phyloP scores from a whole-genome alignment of 2,888 invertebrate species.

The Glyphotaelius pellucidus region DNA sequence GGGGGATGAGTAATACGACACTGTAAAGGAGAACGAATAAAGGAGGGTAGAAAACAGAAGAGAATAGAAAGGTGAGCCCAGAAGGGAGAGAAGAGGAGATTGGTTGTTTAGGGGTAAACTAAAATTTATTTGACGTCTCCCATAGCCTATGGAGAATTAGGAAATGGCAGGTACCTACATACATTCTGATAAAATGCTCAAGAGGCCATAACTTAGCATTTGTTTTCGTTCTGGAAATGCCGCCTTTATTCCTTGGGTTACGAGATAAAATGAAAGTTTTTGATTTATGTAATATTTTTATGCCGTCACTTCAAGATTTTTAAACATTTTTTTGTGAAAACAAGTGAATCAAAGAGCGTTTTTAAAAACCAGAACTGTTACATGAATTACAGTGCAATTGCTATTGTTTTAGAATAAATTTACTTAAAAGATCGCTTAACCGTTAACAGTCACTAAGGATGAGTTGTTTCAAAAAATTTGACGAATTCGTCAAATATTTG shows the following conservation, averaged over 20 bases:
- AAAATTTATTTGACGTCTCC: constrained; percentile 78
- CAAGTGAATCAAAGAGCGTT: too few species aligned
- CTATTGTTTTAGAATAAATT: too few species aligned
- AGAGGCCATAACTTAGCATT: constrained; percentile 77
- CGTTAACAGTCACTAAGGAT: too few species aligned
- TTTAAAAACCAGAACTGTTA: too few species aligned
- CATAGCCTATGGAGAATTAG: constrained; percentile 78
- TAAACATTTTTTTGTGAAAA: too few species aligned
- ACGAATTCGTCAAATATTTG: too few species aligned
- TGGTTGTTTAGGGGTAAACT: constrained; percentile 68
- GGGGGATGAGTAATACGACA: constrained; percentile 37
- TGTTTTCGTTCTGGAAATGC: constrained; percentile 72
- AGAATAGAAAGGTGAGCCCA: constrained; percentile 18
- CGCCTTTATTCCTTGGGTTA: constrained; percentile 37
- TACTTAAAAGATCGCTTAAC: too few species aligned
- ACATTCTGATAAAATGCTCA: constrained; percentile 73
- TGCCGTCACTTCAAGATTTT: too few species aligned
- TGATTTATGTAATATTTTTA: background rate
- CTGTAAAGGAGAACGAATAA: constrained; percentile 15
- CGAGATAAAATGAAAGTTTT: background rate
- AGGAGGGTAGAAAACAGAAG: constrained; percentile 53
- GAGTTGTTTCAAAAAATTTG: too few species aligned
- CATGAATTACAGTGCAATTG: too few species aligned
- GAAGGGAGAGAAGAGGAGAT: constrained; percentile 58
- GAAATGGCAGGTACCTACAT: constrained; percentile 75